Base-by-base conservation (phyloP, 2,888 invertebrate genomes). In the Ceratothoa steindachneri region DNA sequence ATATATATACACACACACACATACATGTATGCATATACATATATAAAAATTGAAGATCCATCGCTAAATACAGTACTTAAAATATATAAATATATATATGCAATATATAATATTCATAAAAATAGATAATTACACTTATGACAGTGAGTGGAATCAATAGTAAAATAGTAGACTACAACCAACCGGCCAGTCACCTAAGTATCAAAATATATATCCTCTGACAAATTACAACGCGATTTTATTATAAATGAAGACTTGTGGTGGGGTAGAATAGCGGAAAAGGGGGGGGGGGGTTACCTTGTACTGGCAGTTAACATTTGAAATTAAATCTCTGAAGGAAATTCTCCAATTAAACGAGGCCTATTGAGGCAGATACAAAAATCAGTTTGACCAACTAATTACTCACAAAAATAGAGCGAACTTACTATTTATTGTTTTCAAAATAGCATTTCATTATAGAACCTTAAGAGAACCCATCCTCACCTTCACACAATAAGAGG, bases 31-130 rank as follows among this genome's bases (percentile, higher is more conserved):
- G 15, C 15, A 41, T 41, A 41, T 41, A 41, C 15, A 41, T 41
- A 41, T 41, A 41, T 41, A 9, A 41, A 9, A 41, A 9, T 9
- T 41, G 15, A 9, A 41, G 7, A 41, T 41, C 7, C 15, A 41
- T 41, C 7, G n/a, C n/a, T n/a, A n/a, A n/a, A n/a, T n/a, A n/a
- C 41, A 41, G 15, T 41, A 41, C 15, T 41, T 41, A 41, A 15
- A 55, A 19, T 55, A 19, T 55, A 55, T 55, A 55, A 19, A 55
- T 55, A 55, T 55, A 55, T 12, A 12, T 55, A 55, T 19, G n/a
- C n/a, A n/a, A n/a, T n/a, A n/a, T n/a, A n/a, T n/a, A n/a, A 55
- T 55, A 55, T 55, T 19, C 24, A 55, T 55, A 55, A 19, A 55
- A 19, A 55, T 55, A 55, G 15, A 55, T 41, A 41, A 41, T 15